Conservation (phyloP, 2,113 vertebrate species). For the Columba janthina region DNA sequence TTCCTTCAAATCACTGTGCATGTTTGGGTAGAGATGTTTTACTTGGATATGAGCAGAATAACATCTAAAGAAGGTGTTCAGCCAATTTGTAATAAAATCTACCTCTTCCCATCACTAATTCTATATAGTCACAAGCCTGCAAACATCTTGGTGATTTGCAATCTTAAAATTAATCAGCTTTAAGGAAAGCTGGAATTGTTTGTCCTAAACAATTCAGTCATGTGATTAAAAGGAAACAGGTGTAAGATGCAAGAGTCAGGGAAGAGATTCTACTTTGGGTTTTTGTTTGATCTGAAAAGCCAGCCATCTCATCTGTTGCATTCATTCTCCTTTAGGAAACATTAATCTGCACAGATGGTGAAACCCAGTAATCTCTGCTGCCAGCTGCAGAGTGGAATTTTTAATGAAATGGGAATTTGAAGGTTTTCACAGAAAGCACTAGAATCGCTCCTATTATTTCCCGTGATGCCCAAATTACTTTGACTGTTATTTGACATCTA, state of each 20-base stretch:
- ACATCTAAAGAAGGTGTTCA: not conserved
- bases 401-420: conserved; percentile 84
- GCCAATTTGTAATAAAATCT: not conserved
- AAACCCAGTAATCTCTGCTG: conserved; percentile 79
- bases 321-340: conserved; percentile 73
- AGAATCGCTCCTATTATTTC: conserved; percentile 65
- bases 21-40: not conserved
- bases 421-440: conserved; percentile 78
- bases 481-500: conserved; percentile 56
- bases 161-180: conserved; percentile 33
- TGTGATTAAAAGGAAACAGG: conserved; percentile 65
- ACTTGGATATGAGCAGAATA: not conserved
- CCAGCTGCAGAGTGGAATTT: conserved; percentile 81
- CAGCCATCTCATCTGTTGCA: conserved; percentile 73
- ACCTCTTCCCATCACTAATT: not conserved
- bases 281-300: conserved; percentile 71
- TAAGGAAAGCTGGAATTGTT: conserved; percentile 28
- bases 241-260: conserved; percentile 62
- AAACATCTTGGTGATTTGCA: not conserved
- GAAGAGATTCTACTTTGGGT: conserved; percentile 48
- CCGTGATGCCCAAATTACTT: conserved; percentile 68
- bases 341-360: conserved; percentile 85
- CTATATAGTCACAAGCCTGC: not conserved
- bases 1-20: not conserved
- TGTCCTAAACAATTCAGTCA: conserved; percentile 52